Base-by-base conservation (phyloP, 2,113 vertebrate species). In the Antigone vipio region DNA sequence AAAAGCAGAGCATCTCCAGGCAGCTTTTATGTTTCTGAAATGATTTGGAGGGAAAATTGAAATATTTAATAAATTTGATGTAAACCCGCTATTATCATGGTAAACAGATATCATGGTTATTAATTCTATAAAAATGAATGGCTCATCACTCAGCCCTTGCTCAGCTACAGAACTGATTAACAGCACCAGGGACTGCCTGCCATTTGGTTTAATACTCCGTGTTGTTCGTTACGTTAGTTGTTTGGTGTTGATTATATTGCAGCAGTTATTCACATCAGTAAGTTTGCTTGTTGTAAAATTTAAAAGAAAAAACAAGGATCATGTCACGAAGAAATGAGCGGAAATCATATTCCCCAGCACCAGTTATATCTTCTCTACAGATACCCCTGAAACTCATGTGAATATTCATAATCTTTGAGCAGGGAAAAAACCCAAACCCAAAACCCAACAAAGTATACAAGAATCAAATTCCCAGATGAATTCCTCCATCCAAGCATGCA, bases 51-150 rank as follows among this genome's bases (percentile, higher is more conserved):
- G 35, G 35, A 91, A 89, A 89, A 82, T 0, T n/a, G 68, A 82
- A 95, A 68, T 63, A 72, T 60, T 91, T 92, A 94, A 94, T 85
- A 87, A 38, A 78, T 56, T 49, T 91, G 30, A 87, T 75, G 67
- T 60, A 91, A 92, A 94, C 5, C 27, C 2, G 1, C 58, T 82
- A 85, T 91, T 89, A 82, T 45, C 9, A 44, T 34, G 49, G 91
- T 73, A 95, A 97, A 93, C 50, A 72, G 90, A 63, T 53, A 92
- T 34, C 60, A 84, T 21, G 53, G 84, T 89, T 92, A 97, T 92
- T 75, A 91, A 92, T 89, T 75, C 84, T 78, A 13, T 42, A 76
- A 78, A 94, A 94, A 93, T 55, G 32, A 94, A 82, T 85, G 60
- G 60, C 76, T 88, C 73, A 75, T 81, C 52, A 78, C 72, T 85